Conservation (phyloP, 1,140 invertebrate species). For the Drosophila bocki region DNA sequence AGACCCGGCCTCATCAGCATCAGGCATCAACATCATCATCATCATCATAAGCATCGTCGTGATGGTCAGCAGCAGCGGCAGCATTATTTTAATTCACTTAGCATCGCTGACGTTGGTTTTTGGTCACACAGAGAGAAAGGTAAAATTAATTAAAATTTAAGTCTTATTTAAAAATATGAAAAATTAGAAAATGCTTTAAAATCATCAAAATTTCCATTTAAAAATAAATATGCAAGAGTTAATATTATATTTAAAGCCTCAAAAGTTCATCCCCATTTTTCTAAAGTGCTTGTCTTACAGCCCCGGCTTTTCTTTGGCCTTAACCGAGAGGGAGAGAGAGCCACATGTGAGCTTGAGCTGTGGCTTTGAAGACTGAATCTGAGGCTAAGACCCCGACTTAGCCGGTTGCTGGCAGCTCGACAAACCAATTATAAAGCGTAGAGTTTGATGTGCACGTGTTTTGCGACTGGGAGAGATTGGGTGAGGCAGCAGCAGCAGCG, state of each 20-base stretch:
- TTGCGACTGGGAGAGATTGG: slow-evolving; percentile 21
- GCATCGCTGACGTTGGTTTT: slow-evolving; percentile 65
- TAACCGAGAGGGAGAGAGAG: slow-evolving; percentile 4
- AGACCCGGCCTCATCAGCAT: slow-evolving; percentile 41
- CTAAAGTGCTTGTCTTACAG: slow-evolving; percentile 17
- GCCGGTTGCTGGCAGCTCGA: slow-evolving; percentile 59
- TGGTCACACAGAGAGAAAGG: slow-evolving; percentile 14
- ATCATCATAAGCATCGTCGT: background rate
- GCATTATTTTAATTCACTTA: slow-evolving; percentile 82
- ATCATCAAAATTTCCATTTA: background rate
- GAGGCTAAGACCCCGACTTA: slow-evolving; percentile 39
- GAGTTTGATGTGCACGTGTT: slow-evolving; percentile 74
- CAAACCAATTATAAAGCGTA: slow-evolving; percentile 79
- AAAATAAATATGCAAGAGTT: background rate
- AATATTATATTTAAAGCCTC: background rate
- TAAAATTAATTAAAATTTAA: too few relatives aligned
- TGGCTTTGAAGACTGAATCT: slow-evolving; percentile 32
- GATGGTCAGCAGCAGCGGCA: slow-evolving; percentile 33
- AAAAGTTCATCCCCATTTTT: background rate
- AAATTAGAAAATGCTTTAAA: background rate
- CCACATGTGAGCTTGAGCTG: slow-evolving; percentile 36
- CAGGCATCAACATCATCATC: slow-evolving; percentile 26
- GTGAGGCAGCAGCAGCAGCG: slow-evolving; percentile 10
- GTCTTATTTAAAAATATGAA: too few relatives aligned
- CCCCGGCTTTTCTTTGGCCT: slow-evolving; percentile 27